Evolutionary conservation across 1,140 invertebrate genomes (phyloP).

Genomic region (Drosophila paulistorum): DNA sequence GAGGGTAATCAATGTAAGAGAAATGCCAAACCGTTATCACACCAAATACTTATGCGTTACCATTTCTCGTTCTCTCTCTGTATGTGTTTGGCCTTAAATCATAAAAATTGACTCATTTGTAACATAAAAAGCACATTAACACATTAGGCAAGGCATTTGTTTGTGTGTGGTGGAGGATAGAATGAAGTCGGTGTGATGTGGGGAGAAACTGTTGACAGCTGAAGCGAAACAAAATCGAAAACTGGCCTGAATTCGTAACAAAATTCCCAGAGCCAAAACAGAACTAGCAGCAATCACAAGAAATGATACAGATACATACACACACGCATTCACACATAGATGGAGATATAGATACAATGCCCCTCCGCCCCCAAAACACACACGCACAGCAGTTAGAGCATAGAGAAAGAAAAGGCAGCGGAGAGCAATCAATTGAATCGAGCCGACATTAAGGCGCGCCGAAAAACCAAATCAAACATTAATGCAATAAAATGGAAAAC

Average conservation of each 20-base stretch:
- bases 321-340: slow-evolving; percentile 14
- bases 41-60: slow-evolving; percentile 52
- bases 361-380: slow-evolving; percentile 7
- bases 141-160: slow-evolving; percentile 51
- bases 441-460: slow-evolving; percentile 49
- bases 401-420: not conserved
- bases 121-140: slow-evolving; percentile 81
- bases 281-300: slow-evolving; percentile 39
- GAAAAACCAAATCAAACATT: slow-evolving; percentile 74
- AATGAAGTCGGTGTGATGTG: not conserved
- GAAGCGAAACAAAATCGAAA: slow-evolving; percentile 49
- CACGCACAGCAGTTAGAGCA: slow-evolving; percentile 11
- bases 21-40: slow-evolving; percentile 73
- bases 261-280: slow-evolving; percentile 34
- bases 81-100: slow-evolving; percentile 67
- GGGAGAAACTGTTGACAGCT: slow-evolving; percentile 48
- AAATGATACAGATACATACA: slow-evolving; percentile 15
- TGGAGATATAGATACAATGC: slow-evolving; percentile 30
- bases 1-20: slow-evolving; percentile 59
- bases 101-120: slow-evolving; percentile 81
- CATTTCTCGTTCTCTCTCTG: not conserved
- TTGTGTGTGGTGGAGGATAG: not conserved
- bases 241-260: slow-evolving; percentile 21
- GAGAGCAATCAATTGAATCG: slow-evolving; percentile 65
- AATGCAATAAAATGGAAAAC: slow-evolving; percentile 77